Evolutionary conservation across 2,888 invertebrate genomes (phyloP), one percentile per base, ranked within the genome.

Genomic region (Philereme transversata): DNA sequence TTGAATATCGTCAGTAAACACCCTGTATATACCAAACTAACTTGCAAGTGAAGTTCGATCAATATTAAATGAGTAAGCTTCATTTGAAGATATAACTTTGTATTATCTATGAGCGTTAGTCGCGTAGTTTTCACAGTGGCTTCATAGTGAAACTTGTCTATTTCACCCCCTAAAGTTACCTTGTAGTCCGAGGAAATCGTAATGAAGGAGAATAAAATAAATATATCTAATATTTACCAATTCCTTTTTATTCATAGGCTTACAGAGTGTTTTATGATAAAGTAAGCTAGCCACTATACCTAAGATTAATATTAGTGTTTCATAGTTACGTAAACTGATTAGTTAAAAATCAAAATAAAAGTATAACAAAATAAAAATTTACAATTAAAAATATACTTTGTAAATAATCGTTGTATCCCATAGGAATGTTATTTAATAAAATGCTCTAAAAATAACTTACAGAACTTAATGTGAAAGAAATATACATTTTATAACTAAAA

Each of bases 171-270:
- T 22, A 22, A 22, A 22, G 22, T 22, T 22, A 22, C 22, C 22
- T 22, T 22, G 22, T 22, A 22, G 1, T 22, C 22, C 22, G 43
- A 10, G 43, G n/a, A 43, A 7, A 7, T 41, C 8, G 4, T 5
- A 38, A n/a, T 10, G 5, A 11, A 44, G 49, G 52, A 38, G 69
- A 78, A 74, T 75, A 67, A 79, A 75, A 78, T 75, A 83, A 67
- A 69, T 66, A 68, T 57, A 22, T 22, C 22, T 22, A 68, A 58
- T 76, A 73, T 79, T 86, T 86, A 86, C 86, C 87, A 89, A 89
- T 88, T 91, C 88, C 86, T 81, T 84, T 89, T 90, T 87, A 83
- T 86, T 86, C 72, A 78, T 80, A 85, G 76, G 85, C 84, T 87
- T 89, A 90, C 85, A 87, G 74, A 76, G 75, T 80, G 77, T 78